Evolutionary conservation across 1,140 invertebrate genomes (phyloP).

Genomic region (Lepidurus arcticus): DNA sequence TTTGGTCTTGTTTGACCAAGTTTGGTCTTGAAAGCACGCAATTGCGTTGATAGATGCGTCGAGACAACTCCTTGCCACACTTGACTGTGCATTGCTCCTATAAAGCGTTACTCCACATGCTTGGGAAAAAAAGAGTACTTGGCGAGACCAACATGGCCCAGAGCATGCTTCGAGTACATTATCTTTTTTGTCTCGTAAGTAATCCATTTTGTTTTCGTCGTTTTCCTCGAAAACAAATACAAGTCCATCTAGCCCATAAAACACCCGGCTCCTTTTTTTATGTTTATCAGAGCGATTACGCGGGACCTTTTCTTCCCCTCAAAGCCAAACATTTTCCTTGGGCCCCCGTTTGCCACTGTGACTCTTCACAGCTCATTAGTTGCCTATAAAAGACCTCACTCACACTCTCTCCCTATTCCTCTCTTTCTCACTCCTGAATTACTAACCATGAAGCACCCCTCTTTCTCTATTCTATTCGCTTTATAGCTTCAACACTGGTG

Average conservation of each 20-base stretch:
- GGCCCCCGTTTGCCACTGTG: conserved; percentile 16
- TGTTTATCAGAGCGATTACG: not conserved
- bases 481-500: not conserved
- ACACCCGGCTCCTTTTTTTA: not conserved
- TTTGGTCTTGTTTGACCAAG: not conserved
- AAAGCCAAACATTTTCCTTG: not conserved
- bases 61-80: not conserved
- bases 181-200: not conserved
- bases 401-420: not conserved
- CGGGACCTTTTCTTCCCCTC: not conserved
- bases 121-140: not conserved
- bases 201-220: not conserved
- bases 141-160: not conserved
- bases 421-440: not conserved
- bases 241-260: too few species aligned
- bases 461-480: not conserved
- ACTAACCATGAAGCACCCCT: conserved; percentile 1
- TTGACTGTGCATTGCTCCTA: not conserved
- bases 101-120: not conserved
- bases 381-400: conserved; percentile 4
- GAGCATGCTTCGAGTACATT: not conserved
- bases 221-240: not conserved
- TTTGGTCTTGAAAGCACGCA: too few species aligned
- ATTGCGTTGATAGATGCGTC: too few species aligned
- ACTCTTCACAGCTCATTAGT: conserved; percentile 18